Evolutionary conservation across 2,797 vertebrate species (phyloP), one percentile per base, ranked within the genome.

Genomic region (Molossus molossus): DNA sequence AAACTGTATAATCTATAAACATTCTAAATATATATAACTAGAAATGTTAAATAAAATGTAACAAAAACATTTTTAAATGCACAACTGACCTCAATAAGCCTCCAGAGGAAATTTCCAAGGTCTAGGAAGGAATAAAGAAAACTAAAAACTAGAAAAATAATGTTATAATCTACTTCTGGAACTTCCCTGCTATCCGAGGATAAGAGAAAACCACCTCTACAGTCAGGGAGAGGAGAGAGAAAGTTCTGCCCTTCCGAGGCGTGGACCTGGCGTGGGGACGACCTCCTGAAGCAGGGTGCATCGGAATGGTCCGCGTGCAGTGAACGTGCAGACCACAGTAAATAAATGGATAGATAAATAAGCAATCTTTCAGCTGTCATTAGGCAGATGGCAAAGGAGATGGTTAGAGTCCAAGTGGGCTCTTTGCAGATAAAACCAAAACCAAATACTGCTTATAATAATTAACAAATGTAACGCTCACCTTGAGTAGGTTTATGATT

Each of bases 61-160:
- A 9, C 4, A 84, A 92, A 60, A 8, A 72, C 13, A 20, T 5
- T 55, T 67, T 87, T 53, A 73, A 83, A 87, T 57, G 45, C 9
- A 50, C 33, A 55, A 69, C 75, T 58, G 48, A 72, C 17, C 17
- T 83, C 82, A 18, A 6, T 9, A 50, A 62, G 45, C 6, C 50
- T 72, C n/a, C n/a, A 86, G n/a, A 87, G 50, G 84, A 75, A 85
- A 70, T 50, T 88, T 8, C 25, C 65, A 89, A 81, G 14, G 57
- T 64, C 29, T 4, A 48, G 70, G 27, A 70, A 87, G 7, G 15
- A 60, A 83, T 62, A 84, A 93, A 89, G 25, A 83, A 75, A 73
- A 67, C 15, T 17, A 23, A 83, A 87, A 87, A 65, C 25, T 5
- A 69, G 55, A 60, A 94, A 81, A 40, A n/a, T 48, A 37, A 81